phyloP scores from a whole-genome alignment of 2,113 vertebrate species.

The Urocolius indicus region DNA sequence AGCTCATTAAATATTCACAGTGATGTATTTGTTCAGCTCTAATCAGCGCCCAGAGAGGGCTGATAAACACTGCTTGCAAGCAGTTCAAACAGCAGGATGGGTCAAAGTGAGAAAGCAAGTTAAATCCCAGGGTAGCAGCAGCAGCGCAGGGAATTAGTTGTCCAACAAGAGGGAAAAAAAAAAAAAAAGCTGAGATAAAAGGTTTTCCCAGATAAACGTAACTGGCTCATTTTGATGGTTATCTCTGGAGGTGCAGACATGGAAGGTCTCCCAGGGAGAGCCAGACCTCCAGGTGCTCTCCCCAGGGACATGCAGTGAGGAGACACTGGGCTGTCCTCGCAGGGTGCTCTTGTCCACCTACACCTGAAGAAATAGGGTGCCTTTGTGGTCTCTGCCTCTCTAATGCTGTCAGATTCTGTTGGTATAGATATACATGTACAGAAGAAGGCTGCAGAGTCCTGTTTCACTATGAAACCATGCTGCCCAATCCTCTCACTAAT shows the following conservation, averaged over 20 bases:
- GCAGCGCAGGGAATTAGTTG: slow-evolving; percentile 1
- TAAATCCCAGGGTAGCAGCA: neutral
- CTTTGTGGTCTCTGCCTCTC: neutral
- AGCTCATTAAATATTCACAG: neutral
- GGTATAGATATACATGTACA: accelerated
- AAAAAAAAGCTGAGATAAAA: neutral
- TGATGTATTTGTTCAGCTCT: slow-evolving; percentile 19
- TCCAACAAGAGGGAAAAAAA: neutral
- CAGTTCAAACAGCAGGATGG: neutral
- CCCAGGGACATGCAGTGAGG: neutral
- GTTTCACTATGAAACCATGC: neutral
- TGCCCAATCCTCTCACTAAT: neutral
- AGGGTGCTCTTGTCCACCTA: neutral
- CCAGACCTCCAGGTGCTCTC: neutral
- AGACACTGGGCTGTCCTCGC: neutral
- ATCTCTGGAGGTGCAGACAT: neutral
- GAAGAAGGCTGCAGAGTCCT: neutral
- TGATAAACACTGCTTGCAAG: neutral
- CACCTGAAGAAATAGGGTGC: neutral
- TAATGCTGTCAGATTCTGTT: neutral
- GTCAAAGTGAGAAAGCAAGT: slow-evolving; percentile 13
- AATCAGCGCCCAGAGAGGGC: neutral
- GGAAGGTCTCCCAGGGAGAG: neutral
- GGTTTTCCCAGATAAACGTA: neutral
- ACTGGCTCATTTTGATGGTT: neutral